phyloP scores from a whole-genome alignment of 2,888 invertebrate genomes.

The Dendrolimus pini region DNA sequence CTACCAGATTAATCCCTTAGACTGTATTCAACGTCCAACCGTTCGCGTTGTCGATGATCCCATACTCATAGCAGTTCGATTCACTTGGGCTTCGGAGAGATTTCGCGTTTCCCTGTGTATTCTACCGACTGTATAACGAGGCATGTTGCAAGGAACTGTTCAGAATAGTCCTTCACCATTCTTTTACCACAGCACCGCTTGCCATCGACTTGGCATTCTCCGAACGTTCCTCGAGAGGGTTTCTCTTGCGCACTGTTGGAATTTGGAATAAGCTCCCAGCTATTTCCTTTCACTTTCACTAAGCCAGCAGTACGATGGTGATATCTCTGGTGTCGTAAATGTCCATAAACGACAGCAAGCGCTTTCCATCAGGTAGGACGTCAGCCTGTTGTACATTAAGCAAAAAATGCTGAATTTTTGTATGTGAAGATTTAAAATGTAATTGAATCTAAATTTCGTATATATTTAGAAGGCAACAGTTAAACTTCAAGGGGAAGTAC shows the following conservation, averaged over 20 bases:
- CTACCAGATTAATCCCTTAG: background rate
- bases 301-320: too few species aligned
- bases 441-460: background rate
- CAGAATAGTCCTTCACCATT: background rate
- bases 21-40: background rate
- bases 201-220: background rate
- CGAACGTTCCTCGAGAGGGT: background rate
- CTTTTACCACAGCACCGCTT: background rate
- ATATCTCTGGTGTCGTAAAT: too few species aligned
- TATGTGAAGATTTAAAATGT: too few species aligned
- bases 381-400: too few species aligned
- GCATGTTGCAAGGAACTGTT: background rate
- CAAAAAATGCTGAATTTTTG: too few species aligned
- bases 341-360: too few species aligned
- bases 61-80: background rate
- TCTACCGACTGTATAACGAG: background rate
- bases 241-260: background rate
- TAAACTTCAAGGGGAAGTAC: background rate
- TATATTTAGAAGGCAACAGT: slow-evolving; percentile 2
- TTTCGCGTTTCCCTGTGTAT: background rate
- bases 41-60: background rate
- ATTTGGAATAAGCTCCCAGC: background rate
- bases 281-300: background rate
- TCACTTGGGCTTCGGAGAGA: background rate
- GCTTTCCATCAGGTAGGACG: too few species aligned